Conservation (phyloP, 2,888 invertebrate species). For the Fabriciana adippe region DNA sequence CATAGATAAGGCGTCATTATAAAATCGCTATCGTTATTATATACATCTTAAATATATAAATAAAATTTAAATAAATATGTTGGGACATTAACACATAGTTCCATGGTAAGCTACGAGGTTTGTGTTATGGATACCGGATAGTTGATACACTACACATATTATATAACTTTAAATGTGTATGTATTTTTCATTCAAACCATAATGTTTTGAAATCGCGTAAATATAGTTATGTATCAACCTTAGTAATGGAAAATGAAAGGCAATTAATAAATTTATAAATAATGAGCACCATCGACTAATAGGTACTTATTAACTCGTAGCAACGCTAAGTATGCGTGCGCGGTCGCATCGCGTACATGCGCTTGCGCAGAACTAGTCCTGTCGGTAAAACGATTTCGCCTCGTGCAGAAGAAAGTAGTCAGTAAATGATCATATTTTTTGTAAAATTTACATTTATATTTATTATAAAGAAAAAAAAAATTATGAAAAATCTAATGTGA, state of each 20-base stretch:
- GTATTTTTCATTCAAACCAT: too few relatives aligned
- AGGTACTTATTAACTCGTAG: background rate
- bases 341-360: slow-evolving; percentile 4
- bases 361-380: background rate
- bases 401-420: background rate
- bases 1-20: too few relatives aligned
- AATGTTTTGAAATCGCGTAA: too few relatives aligned
- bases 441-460: background rate
- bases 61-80: too few relatives aligned
- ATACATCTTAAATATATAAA: too few relatives aligned
- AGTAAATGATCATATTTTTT: background rate
- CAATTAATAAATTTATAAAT: slow-evolving; percentile 11
- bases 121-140: too few relatives aligned
- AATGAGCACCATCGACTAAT: background rate
- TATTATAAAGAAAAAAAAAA: background rate
- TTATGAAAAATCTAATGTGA: background rate
- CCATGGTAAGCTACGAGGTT: too few relatives aligned
- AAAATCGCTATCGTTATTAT: too few relatives aligned
- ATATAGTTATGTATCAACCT: background rate
- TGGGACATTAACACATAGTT: too few relatives aligned
- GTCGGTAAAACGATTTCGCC: background rate
- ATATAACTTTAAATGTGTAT: too few relatives aligned
- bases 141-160: too few relatives aligned
- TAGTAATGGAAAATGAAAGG: slow-evolving; percentile 11
- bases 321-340: background rate